Conservation (phyloP, 2,113 vertebrate species). For the Bostrychus sinensis region DNA sequence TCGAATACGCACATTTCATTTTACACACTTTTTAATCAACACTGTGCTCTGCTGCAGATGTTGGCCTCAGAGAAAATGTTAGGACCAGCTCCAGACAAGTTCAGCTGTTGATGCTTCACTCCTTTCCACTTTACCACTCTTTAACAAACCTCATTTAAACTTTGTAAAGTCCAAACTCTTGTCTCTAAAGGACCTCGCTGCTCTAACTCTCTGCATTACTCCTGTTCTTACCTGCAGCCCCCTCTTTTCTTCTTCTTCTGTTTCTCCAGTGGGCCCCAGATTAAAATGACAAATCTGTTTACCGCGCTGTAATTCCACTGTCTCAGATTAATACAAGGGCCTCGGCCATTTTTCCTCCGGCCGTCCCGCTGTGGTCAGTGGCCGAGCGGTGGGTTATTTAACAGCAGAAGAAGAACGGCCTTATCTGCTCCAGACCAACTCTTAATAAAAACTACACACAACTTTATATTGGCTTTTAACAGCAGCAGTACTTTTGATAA, state of each 20-base stretch:
- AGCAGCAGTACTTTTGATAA: neutral
- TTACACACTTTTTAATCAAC: too few relatives aligned
- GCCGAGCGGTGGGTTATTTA: conserved; percentile 5
- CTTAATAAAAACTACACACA: neutral
- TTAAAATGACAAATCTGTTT: conserved; percentile 69
- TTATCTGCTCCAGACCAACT: conserved; percentile 51
- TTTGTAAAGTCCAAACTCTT: neutral
- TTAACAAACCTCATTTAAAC: neutral
- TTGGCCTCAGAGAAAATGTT: too few relatives aligned
- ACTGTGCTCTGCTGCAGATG: too few relatives aligned
- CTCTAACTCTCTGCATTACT: conserved; percentile 7
- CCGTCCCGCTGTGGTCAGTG: conserved; percentile 33
- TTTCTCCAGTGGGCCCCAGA: conserved; percentile 31
- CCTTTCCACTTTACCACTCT: neutral
- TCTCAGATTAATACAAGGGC: conserved; percentile 42
- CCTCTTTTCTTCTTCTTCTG: conserved; percentile 2
- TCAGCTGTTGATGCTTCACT: too few relatives aligned
- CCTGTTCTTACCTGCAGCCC: conserved; percentile 14
- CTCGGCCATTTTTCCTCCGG: conserved; percentile 43
- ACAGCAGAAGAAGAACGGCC: conserved; percentile 11
- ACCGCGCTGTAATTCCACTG: conserved; percentile 52
- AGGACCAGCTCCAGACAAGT: too few relatives aligned
- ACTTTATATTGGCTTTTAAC: conserved; percentile 2
- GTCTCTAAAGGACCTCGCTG: neutral
- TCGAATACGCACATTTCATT: too few relatives aligned